Conservation (phyloP, 2,797 vertebrate genomes). For the Rhabdomys pumilio region DNA sequence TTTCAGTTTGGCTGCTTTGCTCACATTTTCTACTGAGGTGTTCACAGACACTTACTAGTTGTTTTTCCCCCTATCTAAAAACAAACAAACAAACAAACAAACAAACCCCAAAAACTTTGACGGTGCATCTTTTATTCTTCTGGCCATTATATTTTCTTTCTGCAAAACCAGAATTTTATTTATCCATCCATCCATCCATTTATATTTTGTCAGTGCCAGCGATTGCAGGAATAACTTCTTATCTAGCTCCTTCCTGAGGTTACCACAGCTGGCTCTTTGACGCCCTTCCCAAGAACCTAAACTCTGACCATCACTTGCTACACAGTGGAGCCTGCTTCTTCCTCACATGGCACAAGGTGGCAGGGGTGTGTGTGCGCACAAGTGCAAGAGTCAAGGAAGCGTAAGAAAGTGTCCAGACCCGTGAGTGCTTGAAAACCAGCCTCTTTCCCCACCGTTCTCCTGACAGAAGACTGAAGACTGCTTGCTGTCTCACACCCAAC, state of each 20-base stretch:
- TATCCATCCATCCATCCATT: background rate
- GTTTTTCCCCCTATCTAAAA: background rate
- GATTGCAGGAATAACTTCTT: background rate
- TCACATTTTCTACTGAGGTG: background rate
- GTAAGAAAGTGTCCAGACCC: slow-evolving; percentile 58
- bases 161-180: background rate
- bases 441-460: background rate
- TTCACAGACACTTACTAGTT: background rate
- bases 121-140: slow-evolving; percentile 28
- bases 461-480: background rate
- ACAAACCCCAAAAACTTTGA: background rate
- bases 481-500: background rate
- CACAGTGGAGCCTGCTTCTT: background rate
- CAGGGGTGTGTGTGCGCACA: background rate
- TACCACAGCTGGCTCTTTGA: background rate
- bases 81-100: background rate
- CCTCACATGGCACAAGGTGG: background rate
- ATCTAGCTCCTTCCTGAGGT: background rate
- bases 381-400: background rate
- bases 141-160: background rate
- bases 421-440: background rate
- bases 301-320: background rate
- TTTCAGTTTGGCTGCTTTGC: background rate
- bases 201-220: background rate
- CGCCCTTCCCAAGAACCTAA: background rate